phyloP scores from a whole-genome alignment of 2,113 vertebrate species.

The Carettochelys insculpta region DNA sequence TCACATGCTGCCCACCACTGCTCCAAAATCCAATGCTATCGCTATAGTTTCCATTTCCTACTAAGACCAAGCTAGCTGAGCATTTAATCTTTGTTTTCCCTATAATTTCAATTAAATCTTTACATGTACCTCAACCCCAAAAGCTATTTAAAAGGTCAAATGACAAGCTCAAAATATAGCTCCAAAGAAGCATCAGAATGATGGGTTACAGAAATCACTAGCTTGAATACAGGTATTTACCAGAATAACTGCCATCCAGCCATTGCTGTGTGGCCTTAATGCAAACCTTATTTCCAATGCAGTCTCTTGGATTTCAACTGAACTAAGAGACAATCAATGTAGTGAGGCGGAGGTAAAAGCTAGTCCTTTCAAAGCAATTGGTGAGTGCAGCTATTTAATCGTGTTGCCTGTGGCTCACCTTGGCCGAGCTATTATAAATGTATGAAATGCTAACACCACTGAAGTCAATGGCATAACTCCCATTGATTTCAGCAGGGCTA shows the following conservation, averaged over 20 bases:
- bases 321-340: neutral
- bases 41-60: neutral
- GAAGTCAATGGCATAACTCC: neutral
- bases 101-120: neutral
- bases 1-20: no score
- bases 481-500: neutral
- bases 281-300: neutral
- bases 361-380: neutral
- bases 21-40: neutral
- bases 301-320: neutral
- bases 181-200: neutral
- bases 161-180: neutral
- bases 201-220: neutral
- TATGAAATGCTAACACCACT: neutral
- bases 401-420: neutral
- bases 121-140: neutral
- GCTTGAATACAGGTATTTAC: neutral
- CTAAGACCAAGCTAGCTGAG: neutral
- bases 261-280: neutral
- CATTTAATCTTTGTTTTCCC: neutral
- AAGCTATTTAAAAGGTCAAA: conserved; percentile 1
- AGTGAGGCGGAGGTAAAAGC: neutral
- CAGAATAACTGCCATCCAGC: neutral
- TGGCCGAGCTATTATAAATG: neutral
- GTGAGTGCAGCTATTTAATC: neutral